phyloP scores from a whole-genome alignment of 2,888 invertebrate species.

The Drosophila greeni region DNA sequence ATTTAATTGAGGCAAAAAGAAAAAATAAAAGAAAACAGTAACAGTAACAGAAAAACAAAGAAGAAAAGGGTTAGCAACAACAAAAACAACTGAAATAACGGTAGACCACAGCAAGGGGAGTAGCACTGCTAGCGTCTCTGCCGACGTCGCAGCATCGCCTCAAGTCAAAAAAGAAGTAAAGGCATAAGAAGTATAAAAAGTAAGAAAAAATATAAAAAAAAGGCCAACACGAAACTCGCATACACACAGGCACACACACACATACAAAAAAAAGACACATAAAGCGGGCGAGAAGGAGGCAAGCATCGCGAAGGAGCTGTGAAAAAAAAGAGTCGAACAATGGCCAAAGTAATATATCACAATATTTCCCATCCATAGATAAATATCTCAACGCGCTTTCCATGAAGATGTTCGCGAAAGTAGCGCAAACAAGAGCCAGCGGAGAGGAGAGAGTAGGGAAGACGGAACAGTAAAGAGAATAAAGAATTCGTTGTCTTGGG shows the following conservation, averaged over 20 bases:
- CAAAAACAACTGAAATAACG: slow-evolving; percentile 11
- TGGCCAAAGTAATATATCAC: slow-evolving; percentile 29
- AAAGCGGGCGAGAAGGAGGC: background rate
- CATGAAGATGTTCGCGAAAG: slow-evolving; percentile 28
- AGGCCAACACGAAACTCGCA: slow-evolving; percentile 14
- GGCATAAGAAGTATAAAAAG: slow-evolving; percentile 16
- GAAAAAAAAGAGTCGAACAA: slow-evolving; percentile 18
- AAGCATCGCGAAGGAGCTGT: slow-evolving; percentile 4
- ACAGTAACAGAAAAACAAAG: background rate
- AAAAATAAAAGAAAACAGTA: slow-evolving; percentile 5
- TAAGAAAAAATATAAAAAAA: slow-evolving; percentile 16
- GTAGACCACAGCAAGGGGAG: slow-evolving; percentile 11
- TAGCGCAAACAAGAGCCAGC: background rate
- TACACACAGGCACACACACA: slow-evolving; percentile 19
- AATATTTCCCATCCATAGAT: slow-evolving; percentile 24
- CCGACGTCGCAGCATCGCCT: slow-evolving; percentile 18
- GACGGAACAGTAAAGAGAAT: background rate
- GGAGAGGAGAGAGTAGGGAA: background rate
- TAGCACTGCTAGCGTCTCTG: slow-evolving; percentile 9
- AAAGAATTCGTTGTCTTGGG: background rate
- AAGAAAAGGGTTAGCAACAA: slow-evolving; percentile 8
- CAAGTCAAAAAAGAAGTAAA: slow-evolving; percentile 8
- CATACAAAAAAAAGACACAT: slow-evolving; percentile 6
- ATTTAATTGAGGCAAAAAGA: slow-evolving; percentile 7
- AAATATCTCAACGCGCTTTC: slow-evolving; percentile 23